Evolutionary conservation across 2,113 vertebrate genomes (phyloP).

Genomic region (Vombatus ursinus): DNA sequence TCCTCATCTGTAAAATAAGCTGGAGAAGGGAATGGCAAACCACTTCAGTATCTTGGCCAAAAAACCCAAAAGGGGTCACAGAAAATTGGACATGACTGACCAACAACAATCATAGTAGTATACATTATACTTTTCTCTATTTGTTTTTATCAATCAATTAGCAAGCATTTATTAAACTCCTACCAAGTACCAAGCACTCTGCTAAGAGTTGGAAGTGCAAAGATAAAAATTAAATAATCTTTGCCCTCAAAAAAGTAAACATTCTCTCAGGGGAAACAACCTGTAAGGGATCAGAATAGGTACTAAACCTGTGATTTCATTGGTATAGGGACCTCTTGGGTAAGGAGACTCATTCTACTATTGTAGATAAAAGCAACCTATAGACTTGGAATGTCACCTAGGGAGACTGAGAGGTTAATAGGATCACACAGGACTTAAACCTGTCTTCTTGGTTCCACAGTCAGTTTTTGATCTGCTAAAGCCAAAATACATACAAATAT

Average conservation of each 20-base stretch:
- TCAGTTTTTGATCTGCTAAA: not conserved
- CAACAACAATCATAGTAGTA: not conserved
- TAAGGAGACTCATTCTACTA: not conserved
- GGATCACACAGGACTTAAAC: not conserved
- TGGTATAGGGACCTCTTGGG: not conserved
- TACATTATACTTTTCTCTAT: not conserved
- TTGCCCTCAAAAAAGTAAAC: not conserved
- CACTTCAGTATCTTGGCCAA: not conserved
- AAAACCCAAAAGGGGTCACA: not conserved
- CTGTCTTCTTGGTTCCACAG: not conserved
- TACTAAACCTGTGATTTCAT: not conserved
- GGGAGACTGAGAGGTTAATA: not conserved
- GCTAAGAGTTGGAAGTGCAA: not conserved
- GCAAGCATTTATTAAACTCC: not conserved
- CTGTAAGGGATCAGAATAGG: not conserved
- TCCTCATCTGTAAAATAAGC: not conserved
- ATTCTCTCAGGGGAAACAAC: not conserved
- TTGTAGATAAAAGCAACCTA: not conserved
- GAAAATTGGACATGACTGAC: not conserved
- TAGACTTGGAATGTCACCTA: not conserved
- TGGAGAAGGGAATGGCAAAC: not conserved
- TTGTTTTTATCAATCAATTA: not conserved
- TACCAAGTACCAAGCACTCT: not conserved
- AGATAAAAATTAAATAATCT: not conserved
- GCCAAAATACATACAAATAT: not conserved